A percentile compares a stretch with the other conserved stretches of the same genome.
phyloP scores from a whole-genome alignment of 1,140 invertebrate species.

The Oryctes rhinoceros region DNA sequence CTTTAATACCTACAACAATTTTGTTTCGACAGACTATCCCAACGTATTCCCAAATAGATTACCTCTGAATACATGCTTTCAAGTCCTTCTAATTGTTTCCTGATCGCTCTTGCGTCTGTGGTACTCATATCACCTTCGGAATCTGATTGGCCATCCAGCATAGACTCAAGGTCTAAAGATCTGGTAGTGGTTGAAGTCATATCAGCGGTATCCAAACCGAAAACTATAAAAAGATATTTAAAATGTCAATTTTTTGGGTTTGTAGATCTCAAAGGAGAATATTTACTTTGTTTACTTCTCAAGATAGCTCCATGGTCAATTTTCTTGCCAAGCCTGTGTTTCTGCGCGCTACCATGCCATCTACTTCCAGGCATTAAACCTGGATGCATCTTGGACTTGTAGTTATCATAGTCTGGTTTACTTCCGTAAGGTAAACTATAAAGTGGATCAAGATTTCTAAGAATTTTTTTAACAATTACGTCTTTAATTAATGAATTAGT shows the following conservation, averaged over 20 bases:
- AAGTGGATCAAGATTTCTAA: neutral
- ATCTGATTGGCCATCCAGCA: slow-evolving; percentile 73
- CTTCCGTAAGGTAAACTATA: slow-evolving; percentile 67
- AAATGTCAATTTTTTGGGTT: neutral
- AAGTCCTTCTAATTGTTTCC: slow-evolving; percentile 84
- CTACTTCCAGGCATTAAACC: slow-evolving; percentile 47
- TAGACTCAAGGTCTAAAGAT: slow-evolving; percentile 80
- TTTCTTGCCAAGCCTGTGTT: slow-evolving; percentile 55
- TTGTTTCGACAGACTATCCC: too few species aligned
- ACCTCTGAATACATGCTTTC: slow-evolving; percentile 82
- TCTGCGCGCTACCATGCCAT: slow-evolving; percentile 53
- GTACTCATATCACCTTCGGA: slow-evolving; percentile 80
- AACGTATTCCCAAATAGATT: slow-evolving; percentile 28
- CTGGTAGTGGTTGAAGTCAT: slow-evolving; percentile 80
- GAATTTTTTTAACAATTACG: too few species aligned
- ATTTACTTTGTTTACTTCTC: slow-evolving; percentile 59
- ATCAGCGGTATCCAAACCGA: slow-evolving; percentile 77
- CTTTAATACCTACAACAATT: slow-evolving; percentile 73
- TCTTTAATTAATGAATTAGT: too few species aligned
- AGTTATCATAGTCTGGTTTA: slow-evolving; percentile 65
- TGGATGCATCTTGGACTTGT: slow-evolving; percentile 56
- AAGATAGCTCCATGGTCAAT: slow-evolving; percentile 55
- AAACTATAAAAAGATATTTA: slow-evolving; percentile 63
- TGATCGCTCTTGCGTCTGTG: slow-evolving; percentile 79
- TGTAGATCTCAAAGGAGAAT: neutral